Base-by-base conservation (phyloP, 1,140 invertebrate species). In the Drosophila yakuba region DNA sequence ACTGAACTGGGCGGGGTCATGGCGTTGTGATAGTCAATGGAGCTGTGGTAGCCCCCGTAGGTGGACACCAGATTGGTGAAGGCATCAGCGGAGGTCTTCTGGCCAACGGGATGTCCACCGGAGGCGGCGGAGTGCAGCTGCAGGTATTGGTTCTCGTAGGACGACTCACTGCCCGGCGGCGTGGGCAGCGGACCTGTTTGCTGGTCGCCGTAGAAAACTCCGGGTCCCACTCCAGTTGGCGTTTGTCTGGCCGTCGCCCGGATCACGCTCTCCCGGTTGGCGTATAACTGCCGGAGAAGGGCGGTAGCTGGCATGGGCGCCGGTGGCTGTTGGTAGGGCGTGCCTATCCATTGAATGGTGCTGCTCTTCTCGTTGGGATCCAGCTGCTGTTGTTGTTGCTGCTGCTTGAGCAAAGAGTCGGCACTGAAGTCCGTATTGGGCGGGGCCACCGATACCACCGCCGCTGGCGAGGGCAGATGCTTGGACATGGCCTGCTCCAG, bases 401-500 rank as follows among this genome's bases (percentile, higher is more conserved):
- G 96, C 56, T 91, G 88, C 56, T 92, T 97, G 14, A 98, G 92
- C 7, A 98, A 92, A 1, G 97, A 95, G 89, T 98, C 97, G 0
- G 97, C 96, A 64, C 97, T 97, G 86, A 97, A 97, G 86, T 98
- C 97, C 0, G 97, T 93, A 7, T 94, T 94, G 15, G 94, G 91
- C 4, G 88, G 82, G 28, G 74, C 76, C 61, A 72, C 77, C 15
- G 54, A 61, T 47, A 63, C 68, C 57, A 64, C 69, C 54, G 78
- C 20, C 14, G 62, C 90, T 2, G 94, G 93, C 6, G 94, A 94
- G 0, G 98, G 97, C 43, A 98, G 93, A 93, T 99, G 98, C 91
- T 98, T 98, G 20, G 98, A 98, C 98, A 98, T 99, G 12, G 97
- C 97, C 81, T 98, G 97, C 92, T 99, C 98, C 68, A 98, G 93